Evolutionary conservation across 2,888 invertebrate species (phyloP), one percentile per base, ranked within the genome.

Genomic region (Drosophila antonietae): DNA sequence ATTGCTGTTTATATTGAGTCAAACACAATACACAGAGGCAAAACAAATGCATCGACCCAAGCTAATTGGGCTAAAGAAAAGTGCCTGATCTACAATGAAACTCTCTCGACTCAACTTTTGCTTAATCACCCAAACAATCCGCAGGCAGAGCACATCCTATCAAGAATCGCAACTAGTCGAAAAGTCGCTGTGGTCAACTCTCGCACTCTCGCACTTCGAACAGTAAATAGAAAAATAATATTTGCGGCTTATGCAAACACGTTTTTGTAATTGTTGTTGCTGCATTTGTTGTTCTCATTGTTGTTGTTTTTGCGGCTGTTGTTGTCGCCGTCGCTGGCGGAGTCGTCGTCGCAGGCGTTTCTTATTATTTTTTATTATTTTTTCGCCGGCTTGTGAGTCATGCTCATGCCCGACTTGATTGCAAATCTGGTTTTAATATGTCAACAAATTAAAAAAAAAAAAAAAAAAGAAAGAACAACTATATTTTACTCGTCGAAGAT

Each of bases 361-460:
- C 70, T 85, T 77, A 70, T 80, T 84, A 75, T 83, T 75, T 73
- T 73, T 57, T 81, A 65, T 75, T 78, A 72, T 73, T 76, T 78
- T 47, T 74, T 76, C 73, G 83, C 88, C 88, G 88, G 84, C 88
- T 72, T 43, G 68, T 83, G 83, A 83, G 88, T 83, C 83, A 83
- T 85, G 68, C 63, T 67, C 56, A 63, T 77, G 80, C 55, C 69
- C 85, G 80, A 86, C 70, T 88, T 88, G 84, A 85, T 85, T 85
- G 84, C 88, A 81, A 85, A 85, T 85, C 84, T 86, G 84, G 84
- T 88, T 85, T 85, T 85, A 86, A 85, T 85, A 85, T 88, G 87
- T 88, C 84, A 85, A 85, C 84, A 85, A 88, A 83, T 81, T 76
- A 73, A 80, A 74, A 74, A 49, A 23, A 61, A 71, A 44, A 23